These are phyloP conservation scores for Mantis religiosa DNA, from an alignment of 2,888 invertebrate species.

Conservation along the genomic window DNA sequence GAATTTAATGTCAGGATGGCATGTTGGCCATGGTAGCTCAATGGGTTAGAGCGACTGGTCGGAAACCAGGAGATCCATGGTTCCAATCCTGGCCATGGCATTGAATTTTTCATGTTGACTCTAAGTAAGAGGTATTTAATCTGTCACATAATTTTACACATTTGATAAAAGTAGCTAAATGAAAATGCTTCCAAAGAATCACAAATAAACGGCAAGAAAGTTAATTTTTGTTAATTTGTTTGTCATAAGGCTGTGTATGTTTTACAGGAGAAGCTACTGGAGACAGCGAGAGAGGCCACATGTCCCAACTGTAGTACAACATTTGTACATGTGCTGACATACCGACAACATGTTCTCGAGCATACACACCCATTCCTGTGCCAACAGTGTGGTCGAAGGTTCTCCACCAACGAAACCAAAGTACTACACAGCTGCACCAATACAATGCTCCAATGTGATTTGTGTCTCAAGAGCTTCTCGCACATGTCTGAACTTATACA, in stretches of 20 bases:
- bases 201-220: not conserved
- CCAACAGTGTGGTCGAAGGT: conserved; percentile 33
- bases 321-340: conserved; percentile 39
- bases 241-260: no score
- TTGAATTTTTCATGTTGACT: no score
- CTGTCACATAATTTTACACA: no score
- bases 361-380: conserved; percentile 42
- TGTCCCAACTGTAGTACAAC: conserved; percentile 32
- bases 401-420: conserved; percentile 21
- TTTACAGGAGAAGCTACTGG: conserved; percentile 13
- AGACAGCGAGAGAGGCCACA: conserved; percentile 3
- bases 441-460: not conserved
- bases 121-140: no score
- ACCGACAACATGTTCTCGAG: conserved; percentile 40
- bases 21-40: no score
- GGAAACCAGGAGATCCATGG: no score
- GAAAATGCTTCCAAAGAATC: no score
- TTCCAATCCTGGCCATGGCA: no score
- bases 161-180: no score
- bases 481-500: conserved; percentile 26
- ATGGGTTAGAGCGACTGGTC: no score
- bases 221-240: no score
- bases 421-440: not conserved
- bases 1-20: no score
- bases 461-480: conserved; percentile 22